A percentile compares a stretch with the other conserved stretches of the same genome.
Evolutionary conservation across 2,797 vertebrate genomes (phyloP).

Genomic region (Anolis apletophallus): DNA sequence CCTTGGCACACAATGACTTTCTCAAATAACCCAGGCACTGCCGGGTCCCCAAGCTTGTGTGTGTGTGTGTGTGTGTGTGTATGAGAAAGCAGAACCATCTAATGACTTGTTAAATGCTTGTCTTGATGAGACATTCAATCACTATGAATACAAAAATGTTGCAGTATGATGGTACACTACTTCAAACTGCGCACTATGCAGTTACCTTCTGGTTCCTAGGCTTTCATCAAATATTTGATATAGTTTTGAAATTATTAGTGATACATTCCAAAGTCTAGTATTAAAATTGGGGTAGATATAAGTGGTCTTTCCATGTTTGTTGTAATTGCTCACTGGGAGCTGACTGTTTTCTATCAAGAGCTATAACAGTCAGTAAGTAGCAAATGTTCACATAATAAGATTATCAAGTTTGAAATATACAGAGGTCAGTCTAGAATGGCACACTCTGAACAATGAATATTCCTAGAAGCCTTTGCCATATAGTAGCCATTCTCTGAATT

Average conservation of each 20-base stretch:
- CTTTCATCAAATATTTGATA: background rate
- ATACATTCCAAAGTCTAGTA: background rate
- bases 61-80: too few species aligned
- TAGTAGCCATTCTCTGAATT: background rate
- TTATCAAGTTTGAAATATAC: background rate
- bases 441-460: background rate
- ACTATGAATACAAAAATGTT: background rate
- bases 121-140: background rate
- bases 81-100: background rate
- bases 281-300: background rate
- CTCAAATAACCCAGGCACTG: too few species aligned
- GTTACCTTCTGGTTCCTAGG: background rate
- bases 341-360: background rate
- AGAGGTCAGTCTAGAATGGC: background rate
- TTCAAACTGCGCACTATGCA: background rate
- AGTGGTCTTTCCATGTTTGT: background rate
- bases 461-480: background rate
- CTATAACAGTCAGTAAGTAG: background rate
- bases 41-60: too few species aligned
- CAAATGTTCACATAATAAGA: background rate
- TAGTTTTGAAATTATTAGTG: background rate
- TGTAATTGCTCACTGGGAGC: background rate
- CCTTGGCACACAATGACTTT: too few species aligned
- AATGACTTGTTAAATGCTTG: background rate
- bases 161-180: background rate